phyloP scores from a whole-genome alignment of 2,113 vertebrate species.

The Phalacrocorax brasilianus region DNA sequence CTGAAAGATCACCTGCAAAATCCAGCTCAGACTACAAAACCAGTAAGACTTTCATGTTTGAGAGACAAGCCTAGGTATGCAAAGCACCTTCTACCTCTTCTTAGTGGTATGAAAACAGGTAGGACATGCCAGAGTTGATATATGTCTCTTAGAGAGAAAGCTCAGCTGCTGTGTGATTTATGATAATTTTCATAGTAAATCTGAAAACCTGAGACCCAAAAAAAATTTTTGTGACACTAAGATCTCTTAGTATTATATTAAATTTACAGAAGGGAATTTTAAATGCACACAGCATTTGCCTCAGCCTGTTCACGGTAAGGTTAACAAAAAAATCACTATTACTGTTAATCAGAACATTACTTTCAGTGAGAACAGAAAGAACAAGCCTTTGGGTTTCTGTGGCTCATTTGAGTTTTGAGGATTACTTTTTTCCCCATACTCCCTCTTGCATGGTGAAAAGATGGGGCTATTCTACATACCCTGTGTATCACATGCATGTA shows the following conservation, averaged over 20 bases:
- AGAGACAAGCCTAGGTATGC: neutral
- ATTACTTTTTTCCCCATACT: neutral
- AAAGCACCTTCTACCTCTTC: neutral
- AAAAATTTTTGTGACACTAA: neutral
- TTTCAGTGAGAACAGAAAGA: neutral
- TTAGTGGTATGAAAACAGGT: neutral
- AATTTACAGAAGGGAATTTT: neutral
- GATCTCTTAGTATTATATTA: neutral
- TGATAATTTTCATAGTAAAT: neutral
- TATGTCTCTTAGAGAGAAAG: neutral
- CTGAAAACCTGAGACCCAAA: neutral
- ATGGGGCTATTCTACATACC: neutral
- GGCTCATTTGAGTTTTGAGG: neutral
- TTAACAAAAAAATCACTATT: neutral
- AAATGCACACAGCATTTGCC: neutral
- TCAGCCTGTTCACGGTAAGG: neutral
- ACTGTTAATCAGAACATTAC: neutral
- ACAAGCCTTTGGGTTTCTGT: neutral
- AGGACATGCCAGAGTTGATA: neutral
- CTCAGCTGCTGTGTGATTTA: neutral
- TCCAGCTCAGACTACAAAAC: neutral
- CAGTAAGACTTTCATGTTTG: neutral
- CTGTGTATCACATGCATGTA: fast-evolving
- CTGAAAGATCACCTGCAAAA: neutral
- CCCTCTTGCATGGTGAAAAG: fast-evolving